Evolutionary conservation across 2,797 vertebrate species (phyloP).

Genomic region (Macropodus opercularis): DNA sequence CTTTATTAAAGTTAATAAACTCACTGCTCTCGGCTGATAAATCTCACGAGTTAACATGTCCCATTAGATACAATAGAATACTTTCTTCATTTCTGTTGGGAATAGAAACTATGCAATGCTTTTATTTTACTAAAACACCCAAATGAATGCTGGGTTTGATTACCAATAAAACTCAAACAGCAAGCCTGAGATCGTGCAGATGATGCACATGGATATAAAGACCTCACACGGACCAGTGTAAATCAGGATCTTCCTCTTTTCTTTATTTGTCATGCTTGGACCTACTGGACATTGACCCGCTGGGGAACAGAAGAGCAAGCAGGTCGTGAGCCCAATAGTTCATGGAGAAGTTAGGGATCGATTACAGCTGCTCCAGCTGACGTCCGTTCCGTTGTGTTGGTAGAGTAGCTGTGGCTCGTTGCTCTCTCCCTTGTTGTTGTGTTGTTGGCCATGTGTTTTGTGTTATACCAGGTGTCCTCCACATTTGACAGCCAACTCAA

Average conservation of each 20-base stretch:
- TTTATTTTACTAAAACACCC: no score
- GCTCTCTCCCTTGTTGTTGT: slow-evolving; percentile 37
- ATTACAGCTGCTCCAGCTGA: slow-evolving; percentile 54
- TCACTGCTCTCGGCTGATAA: no score
- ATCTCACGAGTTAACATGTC: no score
- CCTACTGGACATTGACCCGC: slow-evolving; percentile 54
- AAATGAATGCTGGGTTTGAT: no score
- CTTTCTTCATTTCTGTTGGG: no score
- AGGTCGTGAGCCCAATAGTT: slow-evolving; percentile 43
- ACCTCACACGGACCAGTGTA: neutral
- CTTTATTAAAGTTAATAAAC: no score
- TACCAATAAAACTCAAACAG: no score
- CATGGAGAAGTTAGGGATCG: slow-evolving; percentile 25
- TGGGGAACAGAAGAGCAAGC: slow-evolving; percentile 53
- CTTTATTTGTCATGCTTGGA: slow-evolving; percentile 44
- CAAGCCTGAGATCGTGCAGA: no score
- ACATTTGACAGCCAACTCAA: slow-evolving; percentile 45
- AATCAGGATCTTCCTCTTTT: no score
- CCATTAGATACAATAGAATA: no score
- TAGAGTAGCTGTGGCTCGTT: slow-evolving; percentile 16
- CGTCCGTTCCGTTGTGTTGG: slow-evolving; percentile 5
- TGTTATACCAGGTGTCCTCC: slow-evolving; percentile 55
- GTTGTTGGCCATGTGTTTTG: slow-evolving; percentile 50
- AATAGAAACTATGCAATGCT: no score
- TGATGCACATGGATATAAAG: neutral